phyloP scores from a whole-genome alignment of 2,888 invertebrate species.

The Ceriagrion tenellum region DNA sequence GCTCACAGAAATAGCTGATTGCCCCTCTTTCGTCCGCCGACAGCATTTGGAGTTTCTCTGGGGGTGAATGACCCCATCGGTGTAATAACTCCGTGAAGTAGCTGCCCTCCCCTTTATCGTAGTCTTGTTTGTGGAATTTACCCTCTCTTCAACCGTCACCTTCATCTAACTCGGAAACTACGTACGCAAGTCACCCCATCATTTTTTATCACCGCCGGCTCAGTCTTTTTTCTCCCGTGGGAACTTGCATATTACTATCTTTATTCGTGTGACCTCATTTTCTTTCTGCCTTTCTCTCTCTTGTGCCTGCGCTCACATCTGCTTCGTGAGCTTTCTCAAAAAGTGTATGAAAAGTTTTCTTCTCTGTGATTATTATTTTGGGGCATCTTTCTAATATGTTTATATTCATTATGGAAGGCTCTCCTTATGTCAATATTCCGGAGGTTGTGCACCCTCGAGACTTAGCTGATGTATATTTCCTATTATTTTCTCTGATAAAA shows the following conservation, averaged over 20 bases:
- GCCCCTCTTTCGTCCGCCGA: background rate
- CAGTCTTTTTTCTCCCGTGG: background rate
- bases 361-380: background rate
- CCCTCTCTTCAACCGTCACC: background rate
- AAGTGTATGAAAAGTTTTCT: background rate
- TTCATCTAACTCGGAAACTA: background rate
- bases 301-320: background rate
- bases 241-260: background rate
- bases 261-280: background rate
- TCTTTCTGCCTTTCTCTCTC: background rate
- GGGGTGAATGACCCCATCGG: background rate
- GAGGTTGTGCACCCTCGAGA: no score
- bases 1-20: background rate
- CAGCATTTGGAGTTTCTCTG: no score
- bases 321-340: background rate
- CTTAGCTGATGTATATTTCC: no score
- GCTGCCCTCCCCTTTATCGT: background rate
- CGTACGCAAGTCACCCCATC: background rate
- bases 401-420: no score
- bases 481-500: no score
- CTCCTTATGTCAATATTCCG: no score
- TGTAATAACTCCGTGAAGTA: background rate
- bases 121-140: background rate
- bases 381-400: no score
- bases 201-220: background rate